Conservation (phyloP, 2,797 vertebrate genomes). For the Liasis olivaceus region DNA sequence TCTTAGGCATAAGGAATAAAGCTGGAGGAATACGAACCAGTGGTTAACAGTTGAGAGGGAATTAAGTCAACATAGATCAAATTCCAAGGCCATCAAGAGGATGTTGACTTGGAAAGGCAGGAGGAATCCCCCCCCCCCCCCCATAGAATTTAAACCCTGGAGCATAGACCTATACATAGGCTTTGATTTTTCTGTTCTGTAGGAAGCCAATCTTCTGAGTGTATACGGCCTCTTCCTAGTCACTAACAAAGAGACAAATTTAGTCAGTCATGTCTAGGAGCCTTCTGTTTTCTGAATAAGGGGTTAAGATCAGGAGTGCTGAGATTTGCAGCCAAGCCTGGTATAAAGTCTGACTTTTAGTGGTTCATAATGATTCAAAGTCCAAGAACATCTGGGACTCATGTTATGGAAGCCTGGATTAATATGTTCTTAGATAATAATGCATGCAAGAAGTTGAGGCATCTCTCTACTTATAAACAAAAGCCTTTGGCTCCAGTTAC, state of each 20-base stretch:
- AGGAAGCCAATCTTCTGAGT: background rate
- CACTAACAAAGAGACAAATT: background rate
- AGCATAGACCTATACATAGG: background rate
- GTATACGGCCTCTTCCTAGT: background rate
- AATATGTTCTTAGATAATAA: background rate
- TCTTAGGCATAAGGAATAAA: background rate
- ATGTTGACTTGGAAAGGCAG: background rate
- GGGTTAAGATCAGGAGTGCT: background rate
- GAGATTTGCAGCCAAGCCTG: background rate
- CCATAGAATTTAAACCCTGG: background rate
- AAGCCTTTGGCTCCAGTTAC: background rate
- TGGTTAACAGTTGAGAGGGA: background rate
- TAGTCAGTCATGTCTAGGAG: background rate
- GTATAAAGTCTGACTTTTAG: background rate
- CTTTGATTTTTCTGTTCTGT: background rate
- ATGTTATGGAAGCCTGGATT: background rate
- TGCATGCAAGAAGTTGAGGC: background rate
- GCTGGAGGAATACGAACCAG: background rate
- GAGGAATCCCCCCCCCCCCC: background rate
- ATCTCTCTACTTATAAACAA: background rate
- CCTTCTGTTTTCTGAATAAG: background rate
- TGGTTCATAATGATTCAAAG: background rate
- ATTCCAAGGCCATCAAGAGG: background rate
- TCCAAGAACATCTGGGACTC: background rate
- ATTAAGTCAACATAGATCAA: background rate